These are phyloP conservation scores for Ecdyonurus torrentis DNA, from an alignment of 2,888 invertebrate species.

Conservation along the genomic window DNA sequence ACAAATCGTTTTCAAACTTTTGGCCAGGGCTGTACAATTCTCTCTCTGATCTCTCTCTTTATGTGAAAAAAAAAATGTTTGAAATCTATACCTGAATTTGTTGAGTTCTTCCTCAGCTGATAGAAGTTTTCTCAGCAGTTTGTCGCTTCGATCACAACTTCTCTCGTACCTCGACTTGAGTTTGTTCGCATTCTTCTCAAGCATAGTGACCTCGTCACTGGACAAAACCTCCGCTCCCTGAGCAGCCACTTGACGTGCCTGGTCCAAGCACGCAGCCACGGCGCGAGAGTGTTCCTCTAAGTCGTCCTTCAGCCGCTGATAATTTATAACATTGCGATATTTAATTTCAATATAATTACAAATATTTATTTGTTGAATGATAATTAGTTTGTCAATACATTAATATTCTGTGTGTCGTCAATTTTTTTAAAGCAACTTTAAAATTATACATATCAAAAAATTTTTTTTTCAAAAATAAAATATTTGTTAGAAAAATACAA, in stretches of 20 bases:
- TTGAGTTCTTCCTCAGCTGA: constrained; percentile 75
- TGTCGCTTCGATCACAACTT: constrained; percentile 62
- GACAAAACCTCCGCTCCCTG: constrained; percentile 85
- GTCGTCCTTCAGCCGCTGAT: constrained; percentile 80
- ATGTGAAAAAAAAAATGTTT: background rate
- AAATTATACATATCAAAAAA: constrained; percentile 1
- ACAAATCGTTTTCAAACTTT: too few relatives aligned
- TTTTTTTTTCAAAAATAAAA: background rate
- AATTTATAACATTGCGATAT: too few relatives aligned
- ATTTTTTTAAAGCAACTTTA: too few relatives aligned
- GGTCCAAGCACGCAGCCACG: constrained; percentile 71
- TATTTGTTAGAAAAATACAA: background rate
- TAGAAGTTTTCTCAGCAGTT: constrained; percentile 54
- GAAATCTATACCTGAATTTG: constrained; percentile 47
- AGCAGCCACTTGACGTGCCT: constrained; percentile 74
- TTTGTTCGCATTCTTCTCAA: constrained; percentile 74
- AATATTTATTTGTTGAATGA: too few relatives aligned
- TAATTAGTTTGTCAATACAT: too few relatives aligned
- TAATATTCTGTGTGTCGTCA: too few relatives aligned
- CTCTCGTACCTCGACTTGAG: constrained; percentile 69
- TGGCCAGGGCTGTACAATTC: background rate
- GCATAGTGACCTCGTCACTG: constrained; percentile 71
- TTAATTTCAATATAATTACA: too few relatives aligned
- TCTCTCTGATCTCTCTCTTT: background rate
- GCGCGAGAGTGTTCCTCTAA: constrained; percentile 71